phyloP scores from a whole-genome alignment of 2,797 vertebrate species.

The Myiothlypis chrysogaster region DNA sequence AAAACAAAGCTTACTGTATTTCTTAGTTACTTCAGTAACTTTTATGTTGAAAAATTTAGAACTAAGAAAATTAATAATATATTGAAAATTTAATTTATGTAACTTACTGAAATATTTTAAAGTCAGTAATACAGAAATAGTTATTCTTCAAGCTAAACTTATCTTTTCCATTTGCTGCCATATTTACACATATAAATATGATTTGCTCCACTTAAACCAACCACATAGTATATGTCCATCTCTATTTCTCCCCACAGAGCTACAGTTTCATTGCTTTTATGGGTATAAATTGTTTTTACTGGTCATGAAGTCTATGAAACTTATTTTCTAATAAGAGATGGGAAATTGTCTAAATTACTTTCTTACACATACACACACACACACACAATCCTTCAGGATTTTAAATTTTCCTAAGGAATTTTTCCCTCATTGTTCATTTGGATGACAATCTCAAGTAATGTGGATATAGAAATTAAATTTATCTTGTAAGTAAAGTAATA shows the following conservation, averaged over 20 bases:
- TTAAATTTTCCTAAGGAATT: background rate
- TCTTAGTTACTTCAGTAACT: background rate
- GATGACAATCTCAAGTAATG: background rate
- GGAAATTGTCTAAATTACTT: background rate
- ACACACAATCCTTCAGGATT: background rate
- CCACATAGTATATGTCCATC: background rate
- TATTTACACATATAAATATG: background rate
- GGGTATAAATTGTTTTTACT: background rate
- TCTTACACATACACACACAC: background rate
- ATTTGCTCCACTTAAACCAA: background rate
- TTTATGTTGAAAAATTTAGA: background rate
- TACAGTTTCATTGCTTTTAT: background rate
- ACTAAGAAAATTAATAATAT: background rate
- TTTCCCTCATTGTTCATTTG: background rate
- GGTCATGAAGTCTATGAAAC: background rate
- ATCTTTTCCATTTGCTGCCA: background rate
- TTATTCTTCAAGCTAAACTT: background rate
- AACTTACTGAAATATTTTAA: background rate
- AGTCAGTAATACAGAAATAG: background rate
- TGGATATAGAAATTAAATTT: background rate
- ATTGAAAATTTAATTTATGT: background rate
- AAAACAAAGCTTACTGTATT: background rate
- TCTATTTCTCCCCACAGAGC: background rate
- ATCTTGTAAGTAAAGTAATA: background rate
- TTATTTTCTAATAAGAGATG: background rate